A percentile compares a stretch with the other conserved stretches of the same genome.
These are phyloP conservation scores for Cranoglanis bouderius DNA, from an alignment of 2,113 vertebrate genomes.

Conservation along the genomic window DNA sequence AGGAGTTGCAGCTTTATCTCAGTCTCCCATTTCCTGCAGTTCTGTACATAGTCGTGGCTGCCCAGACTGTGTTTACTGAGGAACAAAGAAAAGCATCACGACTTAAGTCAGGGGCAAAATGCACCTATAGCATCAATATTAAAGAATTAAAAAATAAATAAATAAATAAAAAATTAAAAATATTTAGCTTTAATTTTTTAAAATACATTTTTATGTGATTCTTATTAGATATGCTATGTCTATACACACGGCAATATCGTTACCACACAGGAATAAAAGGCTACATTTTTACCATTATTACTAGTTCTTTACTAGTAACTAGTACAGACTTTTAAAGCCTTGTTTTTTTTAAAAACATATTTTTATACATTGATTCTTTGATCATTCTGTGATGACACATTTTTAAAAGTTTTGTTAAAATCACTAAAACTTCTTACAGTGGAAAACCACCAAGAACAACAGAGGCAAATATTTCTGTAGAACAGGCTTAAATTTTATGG, in stretches of 20 bases:
- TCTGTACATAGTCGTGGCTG: conserved; percentile 97
- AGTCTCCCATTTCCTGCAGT: conserved; percentile 93
- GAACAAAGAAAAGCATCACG: conserved; percentile 26
- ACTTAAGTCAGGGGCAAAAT: background rate
- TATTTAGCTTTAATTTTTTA: background rate
- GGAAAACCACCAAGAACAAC: background rate
- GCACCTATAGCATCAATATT: background rate
- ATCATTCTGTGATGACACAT: background rate
- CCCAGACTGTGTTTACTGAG: conserved; percentile 91
- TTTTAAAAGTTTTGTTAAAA: background rate
- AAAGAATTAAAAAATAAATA: background rate
- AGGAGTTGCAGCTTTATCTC: conserved; percentile 94
- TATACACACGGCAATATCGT: background rate
- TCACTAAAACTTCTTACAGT: background rate
- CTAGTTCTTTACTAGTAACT: background rate
- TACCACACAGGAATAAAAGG: background rate
- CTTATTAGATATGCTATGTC: background rate
- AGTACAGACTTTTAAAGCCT: background rate
- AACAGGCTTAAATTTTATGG: background rate
- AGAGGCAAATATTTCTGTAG: background rate
- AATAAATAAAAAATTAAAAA: no score
- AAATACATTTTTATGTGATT: background rate
- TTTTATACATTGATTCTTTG: background rate
- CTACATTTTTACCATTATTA: background rate
- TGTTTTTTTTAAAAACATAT: background rate